A percentile compares a stretch with the other conserved stretches of the same genome.
Evolutionary conservation across 2,797 vertebrate species (phyloP).

Genomic region (Fundulus diaphanus): DNA sequence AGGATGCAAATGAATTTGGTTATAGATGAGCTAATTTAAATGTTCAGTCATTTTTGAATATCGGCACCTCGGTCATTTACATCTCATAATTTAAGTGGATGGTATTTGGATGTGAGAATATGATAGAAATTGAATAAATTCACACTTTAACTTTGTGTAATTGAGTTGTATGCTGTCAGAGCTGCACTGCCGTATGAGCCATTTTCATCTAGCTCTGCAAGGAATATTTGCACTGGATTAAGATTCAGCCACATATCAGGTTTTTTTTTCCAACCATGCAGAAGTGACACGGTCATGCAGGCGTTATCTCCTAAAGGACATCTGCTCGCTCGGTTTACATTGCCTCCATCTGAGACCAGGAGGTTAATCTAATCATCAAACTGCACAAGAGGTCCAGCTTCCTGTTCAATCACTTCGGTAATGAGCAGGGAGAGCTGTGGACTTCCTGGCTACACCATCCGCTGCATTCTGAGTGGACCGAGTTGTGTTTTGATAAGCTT

Average conservation of each 20-base stretch:
- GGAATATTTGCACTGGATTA: slow-evolving; percentile 61
- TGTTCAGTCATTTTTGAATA: neutral
- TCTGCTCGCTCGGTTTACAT: slow-evolving; percentile 81
- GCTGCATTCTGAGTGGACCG: slow-evolving; percentile 77
- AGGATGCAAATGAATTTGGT: neutral
- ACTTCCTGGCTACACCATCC: slow-evolving; percentile 85
- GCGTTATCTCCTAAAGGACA: slow-evolving; percentile 86
- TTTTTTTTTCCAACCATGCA: slow-evolving; percentile 55
- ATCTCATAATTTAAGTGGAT: slow-evolving; percentile 36
- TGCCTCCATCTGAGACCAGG: slow-evolving; percentile 72
- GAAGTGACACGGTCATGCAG: slow-evolving; percentile 72
- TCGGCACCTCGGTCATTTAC: neutral
- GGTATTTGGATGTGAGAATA: slow-evolving; percentile 61
- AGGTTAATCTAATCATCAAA: slow-evolving; percentile 83
- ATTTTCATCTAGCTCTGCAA: slow-evolving; percentile 38
- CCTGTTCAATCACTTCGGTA: slow-evolving; percentile 83
- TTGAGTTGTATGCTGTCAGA: slow-evolving; percentile 55
- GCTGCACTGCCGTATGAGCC: slow-evolving; percentile 10
- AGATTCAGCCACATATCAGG: slow-evolving; percentile 68
- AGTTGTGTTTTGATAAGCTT: slow-evolving; percentile 82
- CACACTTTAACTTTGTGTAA: slow-evolving; percentile 59
- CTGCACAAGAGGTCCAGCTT: slow-evolving; percentile 82
- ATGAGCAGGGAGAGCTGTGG: slow-evolving; percentile 73
- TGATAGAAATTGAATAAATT: slow-evolving; percentile 72
- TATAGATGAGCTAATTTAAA: slow-evolving; percentile 6